Conservation (phyloP, 2,113 vertebrate genomes). For the Vidua macroura region DNA sequence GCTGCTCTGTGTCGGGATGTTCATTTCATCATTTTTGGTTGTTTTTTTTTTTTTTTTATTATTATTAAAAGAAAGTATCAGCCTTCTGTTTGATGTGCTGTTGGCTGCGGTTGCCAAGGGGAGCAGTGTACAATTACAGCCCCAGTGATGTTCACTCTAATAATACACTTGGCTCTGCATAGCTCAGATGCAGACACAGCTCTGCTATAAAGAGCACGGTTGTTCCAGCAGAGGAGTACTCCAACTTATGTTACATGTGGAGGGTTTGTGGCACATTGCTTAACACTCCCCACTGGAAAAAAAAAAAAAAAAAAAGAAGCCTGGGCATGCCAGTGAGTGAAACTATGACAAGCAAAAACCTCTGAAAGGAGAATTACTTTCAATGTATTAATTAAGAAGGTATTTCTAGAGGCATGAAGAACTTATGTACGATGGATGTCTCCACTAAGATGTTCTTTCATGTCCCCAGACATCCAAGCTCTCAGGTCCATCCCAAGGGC, state of each 20-base stretch:
- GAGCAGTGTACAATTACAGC: slow-evolving; percentile 76
- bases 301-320: not conserved
- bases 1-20: not conserved
- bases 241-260: slow-evolving; percentile 70
- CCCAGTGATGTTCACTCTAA: slow-evolving; percentile 77
- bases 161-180: slow-evolving; percentile 78
- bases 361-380: not conserved
- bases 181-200: slow-evolving; percentile 77
- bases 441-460: not conserved
- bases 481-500: not conserved
- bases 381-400: not conserved
- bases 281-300: not conserved
- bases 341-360: not conserved
- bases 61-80: slow-evolving; percentile 69
- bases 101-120: slow-evolving; percentile 74
- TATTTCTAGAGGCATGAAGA: not conserved
- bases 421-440: rapidly evolving
- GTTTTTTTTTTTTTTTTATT: not conserved
- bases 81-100: slow-evolving; percentile 81
- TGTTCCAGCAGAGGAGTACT: slow-evolving; percentile 67
- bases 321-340: not conserved
- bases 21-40: not conserved
- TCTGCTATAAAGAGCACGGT: slow-evolving; percentile 75
- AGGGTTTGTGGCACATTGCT: slow-evolving; percentile 33
- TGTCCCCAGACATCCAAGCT: not conserved